A percentile compares a stretch with the other conserved stretches of the same genome.
These are phyloP conservation scores for Aegotheles bennettii DNA, from an alignment of 2,113 vertebrate genomes.

Conservation along the genomic window DNA sequence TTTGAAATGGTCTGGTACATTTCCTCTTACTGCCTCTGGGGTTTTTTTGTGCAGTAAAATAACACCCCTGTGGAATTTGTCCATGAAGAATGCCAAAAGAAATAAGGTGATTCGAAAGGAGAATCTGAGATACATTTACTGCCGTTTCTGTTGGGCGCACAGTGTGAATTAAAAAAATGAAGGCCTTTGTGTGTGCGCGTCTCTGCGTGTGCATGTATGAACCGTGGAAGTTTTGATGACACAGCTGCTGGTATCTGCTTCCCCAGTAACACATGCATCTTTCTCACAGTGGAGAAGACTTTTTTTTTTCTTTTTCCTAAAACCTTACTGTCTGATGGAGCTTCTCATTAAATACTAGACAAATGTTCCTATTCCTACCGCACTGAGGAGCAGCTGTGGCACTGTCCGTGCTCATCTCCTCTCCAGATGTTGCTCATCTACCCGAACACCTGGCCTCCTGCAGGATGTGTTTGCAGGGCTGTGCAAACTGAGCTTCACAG, in stretches of 20 bases:
- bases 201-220: background rate
- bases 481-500: background rate
- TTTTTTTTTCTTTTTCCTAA: background rate
- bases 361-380: background rate
- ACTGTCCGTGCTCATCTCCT: background rate
- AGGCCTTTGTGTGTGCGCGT: background rate
- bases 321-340: background rate
- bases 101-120: background rate
- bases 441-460: background rate
- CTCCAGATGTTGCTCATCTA: background rate
- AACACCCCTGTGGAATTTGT: constrained; percentile 3
- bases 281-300: background rate
- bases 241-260: background rate
- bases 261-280: background rate
- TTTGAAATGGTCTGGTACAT: constrained; percentile 63
- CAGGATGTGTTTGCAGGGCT: background rate
- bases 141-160: background rate
- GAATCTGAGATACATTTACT: background rate
- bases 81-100: background rate
- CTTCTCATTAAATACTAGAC: background rate
- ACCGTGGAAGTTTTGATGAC: background rate
- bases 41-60: background rate
- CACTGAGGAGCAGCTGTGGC: background rate
- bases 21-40: constrained; percentile 22
- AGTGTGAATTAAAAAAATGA: background rate